These are phyloP conservation scores for Margaritifera margaritifera DNA, from an alignment of 2,888 invertebrate genomes.

Conservation along the genomic window DNA sequence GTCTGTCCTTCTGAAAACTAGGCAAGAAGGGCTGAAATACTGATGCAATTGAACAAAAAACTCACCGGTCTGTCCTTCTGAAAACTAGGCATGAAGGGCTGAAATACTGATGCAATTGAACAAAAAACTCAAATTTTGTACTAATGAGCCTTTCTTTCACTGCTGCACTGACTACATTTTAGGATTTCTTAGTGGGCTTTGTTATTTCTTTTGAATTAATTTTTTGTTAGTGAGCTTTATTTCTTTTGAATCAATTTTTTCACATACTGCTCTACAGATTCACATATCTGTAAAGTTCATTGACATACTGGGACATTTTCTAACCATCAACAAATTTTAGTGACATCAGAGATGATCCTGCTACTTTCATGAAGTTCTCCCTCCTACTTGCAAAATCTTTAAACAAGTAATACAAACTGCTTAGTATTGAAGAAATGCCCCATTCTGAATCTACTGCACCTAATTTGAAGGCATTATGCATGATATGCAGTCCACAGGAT, in stretches of 20 bases:
- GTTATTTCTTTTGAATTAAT: conserved; percentile 2
- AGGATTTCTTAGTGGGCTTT: conserved; percentile 3
- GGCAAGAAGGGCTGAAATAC: too few species aligned
- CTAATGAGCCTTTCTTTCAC: too few species aligned
- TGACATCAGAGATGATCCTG: conserved; percentile 37
- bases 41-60: too few species aligned
- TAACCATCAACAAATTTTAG: conserved; percentile 39
- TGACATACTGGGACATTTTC: conserved; percentile 31
- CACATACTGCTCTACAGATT: conserved; percentile 21
- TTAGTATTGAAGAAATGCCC: conserved; percentile 44
- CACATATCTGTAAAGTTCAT: conserved; percentile 20
- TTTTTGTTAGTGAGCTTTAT: conserved; percentile 5
- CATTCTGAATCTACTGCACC: conserved; percentile 23
- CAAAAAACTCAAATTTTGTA: too few species aligned
- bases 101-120: too few species aligned
- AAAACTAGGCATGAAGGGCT: too few species aligned
- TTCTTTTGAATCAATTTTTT: conserved; percentile 6
- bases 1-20: too few species aligned
- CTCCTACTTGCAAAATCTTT: conserved; percentile 56
- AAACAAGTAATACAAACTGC: conserved; percentile 50
- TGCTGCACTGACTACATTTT: too few species aligned
- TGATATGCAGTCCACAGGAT: conserved; percentile 36
- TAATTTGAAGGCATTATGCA: conserved; percentile 34
- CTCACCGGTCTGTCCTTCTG: too few species aligned
- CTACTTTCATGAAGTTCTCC: conserved; percentile 43